Evolutionary conservation across 1,140 invertebrate genomes (phyloP), one percentile per base, ranked within the genome.

Genomic region (Drosophila cardini): DNA sequence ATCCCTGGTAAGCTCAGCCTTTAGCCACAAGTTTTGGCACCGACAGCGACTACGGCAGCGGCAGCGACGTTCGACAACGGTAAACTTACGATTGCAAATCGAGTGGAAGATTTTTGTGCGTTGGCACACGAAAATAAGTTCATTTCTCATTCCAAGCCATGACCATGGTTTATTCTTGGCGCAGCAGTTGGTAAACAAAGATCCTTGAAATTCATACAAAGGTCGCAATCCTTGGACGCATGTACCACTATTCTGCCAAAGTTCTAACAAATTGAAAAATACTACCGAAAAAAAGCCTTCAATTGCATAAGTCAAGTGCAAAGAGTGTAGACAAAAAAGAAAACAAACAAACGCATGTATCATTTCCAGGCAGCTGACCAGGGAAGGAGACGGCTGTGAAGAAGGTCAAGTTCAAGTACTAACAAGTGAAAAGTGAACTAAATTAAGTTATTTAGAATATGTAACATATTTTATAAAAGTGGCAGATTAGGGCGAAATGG

Each of bases 91-190:
- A 70, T 40, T 77, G 65, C 77, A 89, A 89, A 89, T 89, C 84
- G 84, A 90, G 58, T 75, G 85, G 85, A 89, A 89, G 85, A 89
- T 76, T 89, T 77, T 74, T 56, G 65, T 83, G 84, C 84, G 80
- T 80, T 87, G 76, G 63, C 70, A 70, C 61, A 77, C 84, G 69
- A 89, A 79, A 86, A 83, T 89, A 80, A 79, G 72, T 83, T 79
- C 38, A 43, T 53, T 43, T 50, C 45, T 53, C 13, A 16, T 38
- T 26, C 10, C 70, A 68, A 8, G 15, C 48, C 60, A n/a, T 4
- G 38, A 42, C 40, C 53, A 45, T 18, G 36, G 69, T 72, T 89
- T 84, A 74, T 84, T 89, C 79, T 87, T 89, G 84, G 76, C 73
- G 38, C 62, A 38, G 21, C 46, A 46, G 61, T 53, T 46, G 79